These are phyloP conservation scores for Fundulus diaphanus DNA, from an alignment of 2,797 vertebrate species.

Conservation along the genomic window DNA sequence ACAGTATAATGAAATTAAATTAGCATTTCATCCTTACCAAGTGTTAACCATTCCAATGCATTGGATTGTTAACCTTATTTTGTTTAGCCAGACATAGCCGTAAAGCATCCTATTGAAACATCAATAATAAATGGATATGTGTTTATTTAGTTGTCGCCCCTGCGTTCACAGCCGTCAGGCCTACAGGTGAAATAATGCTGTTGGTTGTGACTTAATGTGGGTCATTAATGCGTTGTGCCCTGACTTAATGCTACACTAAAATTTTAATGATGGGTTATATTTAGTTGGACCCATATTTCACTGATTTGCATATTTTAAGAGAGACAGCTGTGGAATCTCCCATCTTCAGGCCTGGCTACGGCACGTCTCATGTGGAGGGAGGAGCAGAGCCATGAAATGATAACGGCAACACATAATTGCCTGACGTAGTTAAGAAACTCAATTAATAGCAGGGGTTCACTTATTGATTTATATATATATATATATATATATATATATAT, in stretches of 20 bases:
- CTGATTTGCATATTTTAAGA: constrained; percentile 65
- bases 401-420: constrained; percentile 12
- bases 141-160: neutral
- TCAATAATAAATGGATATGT: constrained; percentile 8
- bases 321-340: constrained; percentile 71
- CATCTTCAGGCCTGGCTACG: constrained; percentile 41
- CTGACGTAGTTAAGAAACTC: constrained; percentile 5
- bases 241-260: constrained; percentile 62
- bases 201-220: constrained; percentile 43
- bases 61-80: neutral
- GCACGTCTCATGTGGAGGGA: constrained; percentile 52
- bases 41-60: neutral
- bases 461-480: constrained; percentile 10
- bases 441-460: neutral
- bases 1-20: neutral
- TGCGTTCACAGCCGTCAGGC: neutral
- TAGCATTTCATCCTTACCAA: neutral
- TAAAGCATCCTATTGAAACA: neutral
- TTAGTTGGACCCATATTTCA: constrained; percentile 65
- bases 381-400: constrained; percentile 39
- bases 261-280: constrained; percentile 68
- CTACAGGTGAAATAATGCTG: constrained; percentile 30
- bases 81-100: too few species aligned
- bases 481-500: too few species aligned
- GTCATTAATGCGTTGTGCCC: constrained; percentile 53